Base-by-base conservation (phyloP, 2,113 vertebrate species). In the Synchiropus splendidus region DNA sequence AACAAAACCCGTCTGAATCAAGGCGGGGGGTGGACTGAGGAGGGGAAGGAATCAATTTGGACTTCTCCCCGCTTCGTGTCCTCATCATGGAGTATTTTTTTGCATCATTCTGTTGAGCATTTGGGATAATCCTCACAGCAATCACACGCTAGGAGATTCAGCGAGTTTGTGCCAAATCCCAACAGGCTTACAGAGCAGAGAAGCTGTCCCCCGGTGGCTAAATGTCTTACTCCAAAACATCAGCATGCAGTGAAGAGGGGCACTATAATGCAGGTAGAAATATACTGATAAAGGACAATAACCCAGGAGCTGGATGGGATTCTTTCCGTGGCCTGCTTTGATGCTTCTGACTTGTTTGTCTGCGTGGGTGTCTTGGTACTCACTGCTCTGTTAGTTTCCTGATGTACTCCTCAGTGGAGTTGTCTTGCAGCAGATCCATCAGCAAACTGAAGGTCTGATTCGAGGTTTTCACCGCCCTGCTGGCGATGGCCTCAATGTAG, bases 341-440 rank as follows among this genome's bases (percentile, higher is more conserved):
- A 1, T n/a, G 2, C 12, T 36, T 36, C 35, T 36, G 34, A 12
- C 39, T 49, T 57, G 42, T 42, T 41, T 31, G 49, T 53, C 12
- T 48, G 15, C 2, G 30, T 43, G 42, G 18, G 16, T 9, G 50
- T 62, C 21, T 18, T 17, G 39, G 45, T 17, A 45, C 84, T 82
- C 45, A 87, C 86, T 67, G 76, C 62, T 75, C 64, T 6, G 72
- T 87, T 72, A 95, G 84, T 27, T 85, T 76, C 1, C 0, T 52
- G 75, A 81, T 83, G 18, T 39, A 66, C 10, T 77, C 76, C 72
- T 43, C 13, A 0, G 61, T 75, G 0, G 8, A 32, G 2, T 74
- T 80, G 43, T 82, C 83, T 11, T 79, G 74, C 54, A 87, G 43
- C 9, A 92, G 75, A 31, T 58, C 61, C 70, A 9, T 42, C 73